phyloP scores from a whole-genome alignment of 2,113 vertebrate genomes.

The Tiliqua scincoides region DNA sequence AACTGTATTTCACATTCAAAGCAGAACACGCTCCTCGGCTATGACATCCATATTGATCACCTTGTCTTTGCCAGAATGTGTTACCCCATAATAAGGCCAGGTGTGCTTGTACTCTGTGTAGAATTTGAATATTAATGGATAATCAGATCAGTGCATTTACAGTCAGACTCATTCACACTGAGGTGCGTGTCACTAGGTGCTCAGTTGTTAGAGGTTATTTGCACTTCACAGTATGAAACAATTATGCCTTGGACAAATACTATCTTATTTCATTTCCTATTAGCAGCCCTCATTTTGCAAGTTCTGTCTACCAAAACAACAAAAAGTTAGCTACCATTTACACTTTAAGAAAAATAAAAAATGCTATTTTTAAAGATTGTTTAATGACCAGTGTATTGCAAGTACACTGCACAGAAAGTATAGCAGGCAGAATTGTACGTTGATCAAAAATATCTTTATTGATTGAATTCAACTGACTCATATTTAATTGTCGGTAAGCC shows the following conservation, averaged over 20 bases:
- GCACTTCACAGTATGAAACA: not conserved
- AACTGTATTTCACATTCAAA: conserved; percentile 22
- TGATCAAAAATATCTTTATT: not conserved
- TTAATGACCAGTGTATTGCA: not conserved
- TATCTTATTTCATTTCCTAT: conserved; percentile 19
- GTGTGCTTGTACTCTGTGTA: conserved; percentile 3
- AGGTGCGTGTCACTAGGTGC: not conserved
- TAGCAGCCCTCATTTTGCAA: conserved; percentile 3
- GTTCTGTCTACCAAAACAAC: not conserved
- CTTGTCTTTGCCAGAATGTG: conserved; percentile 7
- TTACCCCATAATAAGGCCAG: conserved; percentile 42
- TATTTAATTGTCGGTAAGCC: not conserved
- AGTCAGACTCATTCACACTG: conserved; percentile 6
- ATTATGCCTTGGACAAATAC: not conserved
- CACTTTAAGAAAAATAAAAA: conserved; percentile 22
- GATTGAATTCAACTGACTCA: not conserved
- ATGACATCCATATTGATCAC: conserved; percentile 11
- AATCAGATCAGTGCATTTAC: conserved; percentile 27
- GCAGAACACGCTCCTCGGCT: conserved; percentile 1
- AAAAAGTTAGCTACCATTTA: conserved; percentile 13
- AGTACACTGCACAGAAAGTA: not conserved
- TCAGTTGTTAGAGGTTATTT: conserved; percentile 33
- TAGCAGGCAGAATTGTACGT: not conserved
- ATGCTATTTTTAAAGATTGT: not conserved
- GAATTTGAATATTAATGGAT: conserved; percentile 36